Evolutionary conservation across 2,888 invertebrate species (phyloP), one percentile per base, ranked within the genome.

Genomic region (Epsilonema sp.): DNA sequence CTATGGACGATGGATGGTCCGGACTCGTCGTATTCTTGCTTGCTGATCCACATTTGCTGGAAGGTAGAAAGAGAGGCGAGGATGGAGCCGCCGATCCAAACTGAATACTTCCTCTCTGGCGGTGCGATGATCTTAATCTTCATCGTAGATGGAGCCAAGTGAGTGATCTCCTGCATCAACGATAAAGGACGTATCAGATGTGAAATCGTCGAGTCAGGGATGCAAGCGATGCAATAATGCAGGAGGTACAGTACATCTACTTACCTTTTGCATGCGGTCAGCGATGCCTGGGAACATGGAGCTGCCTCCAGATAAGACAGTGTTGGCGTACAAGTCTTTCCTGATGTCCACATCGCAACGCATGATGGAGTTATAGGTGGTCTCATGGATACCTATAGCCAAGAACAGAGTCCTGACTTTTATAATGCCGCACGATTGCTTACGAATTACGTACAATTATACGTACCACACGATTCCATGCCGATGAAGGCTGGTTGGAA

Each of bases 81-180:
- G 74, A 90, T 89, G 69, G 89, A 89, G 58, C 89, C 89, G 68
- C 89, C 89, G 76, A 90, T 89, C 89, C 89, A 89, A 58, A 89
- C 89, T 65, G 87, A 87, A 77, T 90, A 89, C 71, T 89, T 89
- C 68, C 89, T 77, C 76, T 89, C 89, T 55, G 87, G 62, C 82
- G 62, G 62, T 45, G 62, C 62, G 52, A 63, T 63, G 55, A 62
- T 61, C 55, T 62, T 62, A 66, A 76, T 75, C 66, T 76, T 76
- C 74, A 76, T 75, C 46, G 75, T 75, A 57, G 55, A 56, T 20
- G 75, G 75, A 41, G 74, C 75, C 56, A 87, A 75, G 49, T 84
- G 79, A 53, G 84, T 85, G 74, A 87, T 86, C 74, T 87, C 87
- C 72, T n/a, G n/a, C n/a, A n/a, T n/a, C n/a, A n/a, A n/a, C n/a